phyloP scores from a whole-genome alignment of 2,888 invertebrate species.

The Acleris holmiana region DNA sequence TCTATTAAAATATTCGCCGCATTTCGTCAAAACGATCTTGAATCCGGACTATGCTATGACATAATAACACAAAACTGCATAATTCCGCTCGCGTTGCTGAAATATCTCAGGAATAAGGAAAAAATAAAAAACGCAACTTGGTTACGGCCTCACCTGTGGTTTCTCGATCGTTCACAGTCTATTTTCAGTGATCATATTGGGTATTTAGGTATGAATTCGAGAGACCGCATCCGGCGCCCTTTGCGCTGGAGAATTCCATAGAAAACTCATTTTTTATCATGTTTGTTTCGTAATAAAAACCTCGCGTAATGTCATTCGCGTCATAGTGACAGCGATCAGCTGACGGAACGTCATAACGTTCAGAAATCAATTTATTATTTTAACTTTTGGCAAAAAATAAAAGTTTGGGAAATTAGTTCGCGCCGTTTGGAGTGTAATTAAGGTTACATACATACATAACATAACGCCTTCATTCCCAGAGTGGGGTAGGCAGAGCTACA shows the following conservation, averaged over 20 bases:
- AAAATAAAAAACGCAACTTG: background rate
- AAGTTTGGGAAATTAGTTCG: too few species aligned
- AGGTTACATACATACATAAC: too few species aligned
- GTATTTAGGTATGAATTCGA: conserved; percentile 44
- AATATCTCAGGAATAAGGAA: conserved; percentile 18
- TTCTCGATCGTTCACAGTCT: conserved; percentile 16
- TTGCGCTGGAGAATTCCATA: conserved; percentile 45
- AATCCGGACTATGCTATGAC: conserved; percentile 31
- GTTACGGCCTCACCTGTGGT: conserved; percentile 21
- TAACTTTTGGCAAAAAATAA: too few species aligned
- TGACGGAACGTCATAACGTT: conserved; percentile 39
- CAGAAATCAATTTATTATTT: too few species aligned
- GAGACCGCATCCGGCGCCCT: conserved; percentile 45
- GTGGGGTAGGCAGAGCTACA: too few species aligned
- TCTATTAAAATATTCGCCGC: conserved; percentile 11
- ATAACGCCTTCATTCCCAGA: too few species aligned
- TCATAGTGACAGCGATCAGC: conserved; percentile 45
- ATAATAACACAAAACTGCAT: conserved; percentile 31
- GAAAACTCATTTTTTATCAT: conserved; percentile 51
- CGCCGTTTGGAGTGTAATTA: too few species aligned
- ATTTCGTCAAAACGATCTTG: conserved; percentile 22
- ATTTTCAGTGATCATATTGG: conserved; percentile 49
- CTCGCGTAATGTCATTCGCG: conserved; percentile 30
- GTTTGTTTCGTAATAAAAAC: conserved; percentile 64
- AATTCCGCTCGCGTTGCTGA: conserved; percentile 6